Percentiles rank a stretch among this genome's conserved stretches.
phyloP scores from a whole-genome alignment of 2,797 vertebrate genomes.

The Sorex maritimensis region DNA sequence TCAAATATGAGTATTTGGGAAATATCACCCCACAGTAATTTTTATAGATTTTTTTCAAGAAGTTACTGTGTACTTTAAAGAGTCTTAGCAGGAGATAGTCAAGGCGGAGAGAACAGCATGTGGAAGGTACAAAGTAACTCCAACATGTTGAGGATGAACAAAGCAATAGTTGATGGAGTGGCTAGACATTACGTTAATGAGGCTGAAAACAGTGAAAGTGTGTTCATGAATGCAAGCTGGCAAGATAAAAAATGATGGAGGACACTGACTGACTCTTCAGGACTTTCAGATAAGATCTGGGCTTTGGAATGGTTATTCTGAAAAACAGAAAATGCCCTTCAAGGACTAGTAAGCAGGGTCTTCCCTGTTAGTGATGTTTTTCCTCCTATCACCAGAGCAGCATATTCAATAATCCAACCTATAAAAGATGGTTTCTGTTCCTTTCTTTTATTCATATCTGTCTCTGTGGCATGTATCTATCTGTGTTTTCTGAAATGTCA shows the following conservation, averaged over 20 bases:
- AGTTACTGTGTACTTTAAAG: not conserved
- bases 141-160: not conserved
- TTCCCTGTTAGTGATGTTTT: not conserved
- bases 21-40: constrained; percentile 23
- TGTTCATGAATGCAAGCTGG: not conserved
- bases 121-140: not conserved
- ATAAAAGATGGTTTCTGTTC: not conserved
- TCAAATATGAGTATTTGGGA: constrained; percentile 5
- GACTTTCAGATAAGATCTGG: not conserved
- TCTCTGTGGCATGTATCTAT: not conserved
- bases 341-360: not conserved
- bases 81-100: not conserved
- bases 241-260: too few species aligned
- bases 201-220: not conserved
- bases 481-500: not conserved
- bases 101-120: not conserved
- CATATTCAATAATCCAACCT: not conserved
- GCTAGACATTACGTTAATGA: not conserved
- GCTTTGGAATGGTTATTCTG: not conserved
- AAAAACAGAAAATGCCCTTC: not conserved
- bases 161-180: not conserved
- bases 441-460: constrained; percentile 41
- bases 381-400: constrained; percentile 8
- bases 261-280: not conserved
- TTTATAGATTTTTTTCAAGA: not conserved